Conservation (phyloP, 2,113 vertebrate species). For the Chrysemys picta region DNA sequence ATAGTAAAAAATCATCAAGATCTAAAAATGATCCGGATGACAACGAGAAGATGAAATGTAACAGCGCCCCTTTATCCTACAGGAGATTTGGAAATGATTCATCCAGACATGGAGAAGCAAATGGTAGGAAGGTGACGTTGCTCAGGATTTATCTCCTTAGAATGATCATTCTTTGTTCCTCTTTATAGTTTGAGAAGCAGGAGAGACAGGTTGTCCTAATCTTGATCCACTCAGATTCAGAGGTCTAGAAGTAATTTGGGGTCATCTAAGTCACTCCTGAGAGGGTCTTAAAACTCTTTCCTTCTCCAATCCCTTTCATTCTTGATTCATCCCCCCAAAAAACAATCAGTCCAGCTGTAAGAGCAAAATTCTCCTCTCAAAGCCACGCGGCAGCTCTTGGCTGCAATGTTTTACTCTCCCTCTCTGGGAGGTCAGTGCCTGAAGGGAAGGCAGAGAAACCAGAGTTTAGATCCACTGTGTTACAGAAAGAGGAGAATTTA, state of each 20-base stretch:
- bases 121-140: not conserved
- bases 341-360: fast-evolving
- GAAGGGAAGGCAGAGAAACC: not conserved
- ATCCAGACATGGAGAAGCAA: not conserved
- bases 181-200: not conserved
- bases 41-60: fast-evolving
- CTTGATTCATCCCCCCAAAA: not conserved
- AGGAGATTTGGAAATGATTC: not conserved
- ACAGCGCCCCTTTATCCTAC: not conserved
- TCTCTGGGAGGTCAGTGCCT: not conserved
- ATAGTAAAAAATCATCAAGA: not conserved
- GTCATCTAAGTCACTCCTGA: fast-evolving
- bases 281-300: not conserved
- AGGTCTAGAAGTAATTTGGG: not conserved
- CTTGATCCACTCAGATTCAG: not conserved
- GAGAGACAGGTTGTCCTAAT: not conserved
- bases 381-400: fast-evolving
- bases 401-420: not conserved
- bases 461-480: not conserved
- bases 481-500: fast-evolving
- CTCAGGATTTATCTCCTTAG: not conserved
- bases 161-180: fast-evolving
- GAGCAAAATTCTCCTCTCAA: not conserved
- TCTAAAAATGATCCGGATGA: not conserved
- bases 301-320: not conserved